phyloP scores from a whole-genome alignment of 2,888 invertebrate genomes.

The Scaptomyza parva region DNA sequence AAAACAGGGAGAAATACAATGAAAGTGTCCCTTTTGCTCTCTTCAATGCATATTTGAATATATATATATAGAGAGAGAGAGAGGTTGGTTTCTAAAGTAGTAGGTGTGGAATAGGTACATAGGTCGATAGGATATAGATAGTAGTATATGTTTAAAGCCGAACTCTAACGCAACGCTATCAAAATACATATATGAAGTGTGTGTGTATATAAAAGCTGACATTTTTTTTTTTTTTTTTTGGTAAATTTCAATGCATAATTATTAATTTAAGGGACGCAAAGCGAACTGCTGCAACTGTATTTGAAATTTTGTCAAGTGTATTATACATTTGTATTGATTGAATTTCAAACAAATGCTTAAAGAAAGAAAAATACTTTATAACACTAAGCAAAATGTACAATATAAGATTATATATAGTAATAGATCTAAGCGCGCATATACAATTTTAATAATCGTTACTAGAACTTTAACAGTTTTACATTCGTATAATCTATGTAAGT shows the following conservation, averaged over 20 bases:
- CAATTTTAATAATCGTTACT: slow-evolving; percentile 28
- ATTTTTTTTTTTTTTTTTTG: slow-evolving; percentile 1
- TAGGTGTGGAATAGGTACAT: slow-evolving; percentile 3
- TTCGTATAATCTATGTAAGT: not conserved
- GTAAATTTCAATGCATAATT: slow-evolving; percentile 8
- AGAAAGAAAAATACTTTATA: slow-evolving; percentile 15
- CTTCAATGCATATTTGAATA: slow-evolving; percentile 9
- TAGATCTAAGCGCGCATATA: slow-evolving; percentile 36
- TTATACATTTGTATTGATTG: slow-evolving; percentile 39
- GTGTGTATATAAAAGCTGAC: slow-evolving; percentile 21
- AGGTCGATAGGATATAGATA: not conserved
- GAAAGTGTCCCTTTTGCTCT: slow-evolving; percentile 1
- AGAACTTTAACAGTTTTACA: slow-evolving; percentile 30
- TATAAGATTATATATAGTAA: slow-evolving; percentile 1
- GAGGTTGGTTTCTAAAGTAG: not conserved
- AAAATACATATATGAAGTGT: slow-evolving; percentile 8
- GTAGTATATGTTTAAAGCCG: slow-evolving; percentile 7
- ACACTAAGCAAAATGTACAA: slow-evolving; percentile 18
- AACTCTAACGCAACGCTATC: slow-evolving; percentile 27
- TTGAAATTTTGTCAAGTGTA: slow-evolving; percentile 39
- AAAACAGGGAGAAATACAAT: not conserved
- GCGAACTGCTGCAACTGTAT: slow-evolving; percentile 9
- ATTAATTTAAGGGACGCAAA: slow-evolving; percentile 16
- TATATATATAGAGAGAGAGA: not conserved
- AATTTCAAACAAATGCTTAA: slow-evolving; percentile 38